Evolutionary conservation across 2,888 invertebrate genomes (phyloP).

Genomic region (Dryadula phaetusa): DNA sequence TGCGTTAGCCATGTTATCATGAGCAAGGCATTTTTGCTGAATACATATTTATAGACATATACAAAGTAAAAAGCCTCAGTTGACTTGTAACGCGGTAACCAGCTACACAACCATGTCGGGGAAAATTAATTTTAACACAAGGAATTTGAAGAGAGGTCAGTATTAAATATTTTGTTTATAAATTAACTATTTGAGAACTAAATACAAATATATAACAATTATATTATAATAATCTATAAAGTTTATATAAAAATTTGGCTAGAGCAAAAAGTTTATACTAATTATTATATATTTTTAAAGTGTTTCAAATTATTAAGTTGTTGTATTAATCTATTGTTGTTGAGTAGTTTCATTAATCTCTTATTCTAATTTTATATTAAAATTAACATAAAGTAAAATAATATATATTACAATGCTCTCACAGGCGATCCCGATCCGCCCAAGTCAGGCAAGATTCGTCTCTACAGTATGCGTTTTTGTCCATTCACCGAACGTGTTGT

Average conservation of each 20-base stretch:
- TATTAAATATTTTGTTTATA: neutral
- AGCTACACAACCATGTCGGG: neutral
- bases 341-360: too few species aligned
- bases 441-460: neutral
- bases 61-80: neutral
- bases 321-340: too few species aligned
- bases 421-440: constrained; percentile 13
- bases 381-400: too few species aligned
- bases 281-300: too few species aligned
- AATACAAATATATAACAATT: neutral
- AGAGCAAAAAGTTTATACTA: too few species aligned
- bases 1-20: neutral
- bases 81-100: neutral
- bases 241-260: too few species aligned
- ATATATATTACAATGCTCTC: neutral
- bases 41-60: neutral
- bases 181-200: neutral
- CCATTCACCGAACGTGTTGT: constrained; percentile 7
- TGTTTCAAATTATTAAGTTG: too few species aligned
- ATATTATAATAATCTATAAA: neutral
- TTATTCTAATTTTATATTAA: too few species aligned
- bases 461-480: constrained; percentile 17
- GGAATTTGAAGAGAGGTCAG: constrained; percentile 9
- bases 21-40: neutral
- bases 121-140: constrained; percentile 2